Base-by-base conservation (phyloP, 2,797 vertebrate species). In the Etheostoma nigrum region DNA sequence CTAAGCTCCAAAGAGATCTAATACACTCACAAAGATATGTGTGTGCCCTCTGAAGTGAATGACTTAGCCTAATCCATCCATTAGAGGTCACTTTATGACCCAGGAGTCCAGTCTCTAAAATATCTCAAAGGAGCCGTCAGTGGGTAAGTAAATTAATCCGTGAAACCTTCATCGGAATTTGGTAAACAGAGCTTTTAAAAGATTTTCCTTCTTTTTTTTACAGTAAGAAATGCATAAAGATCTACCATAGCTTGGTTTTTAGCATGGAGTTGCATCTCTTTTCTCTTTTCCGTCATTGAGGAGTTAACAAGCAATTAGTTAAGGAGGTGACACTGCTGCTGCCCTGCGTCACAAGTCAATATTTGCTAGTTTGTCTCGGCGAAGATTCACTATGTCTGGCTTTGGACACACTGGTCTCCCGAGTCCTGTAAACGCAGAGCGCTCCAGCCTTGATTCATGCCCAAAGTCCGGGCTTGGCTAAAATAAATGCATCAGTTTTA, bases 1-100 rank as follows among this genome's bases (percentile, higher is more conserved):
- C 86, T 87, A 90, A 89, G 89, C 91, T 83, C 81, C 67, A 72
- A 67, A 82, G 86, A 86, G 88, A 90, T 87, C 86, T 88, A 87
- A 90, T 86, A 78, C 44, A 52, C 85, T 87, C 83, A 76, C 67
- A 63, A 72, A 89, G 83, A 74, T 89, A 71, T 89, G 85, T 78
- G 74, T 79, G 68, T 60, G 45, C 74, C 78, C 82, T 91, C 85
- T 81, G 85, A 90, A 90, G 88, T 85, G 77, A 84, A 79, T 71
- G 84, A 86, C 79, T 88, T 69, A 13, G 76, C 66, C 66, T 91
- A 86, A 92, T 93, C 86, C 81, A 15, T 86, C 84, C 84, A 88
- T 91, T 93, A 82, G 82, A 77, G 85, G 90, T 91, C 91, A 82
- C 81, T 91, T 87, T 89, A 78, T 3, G 16, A 68, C 64, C 76